Evolutionary conservation across 2,113 vertebrate genomes (phyloP), one percentile per base, ranked within the genome.

Genomic region (Mixornis gularis): DNA sequence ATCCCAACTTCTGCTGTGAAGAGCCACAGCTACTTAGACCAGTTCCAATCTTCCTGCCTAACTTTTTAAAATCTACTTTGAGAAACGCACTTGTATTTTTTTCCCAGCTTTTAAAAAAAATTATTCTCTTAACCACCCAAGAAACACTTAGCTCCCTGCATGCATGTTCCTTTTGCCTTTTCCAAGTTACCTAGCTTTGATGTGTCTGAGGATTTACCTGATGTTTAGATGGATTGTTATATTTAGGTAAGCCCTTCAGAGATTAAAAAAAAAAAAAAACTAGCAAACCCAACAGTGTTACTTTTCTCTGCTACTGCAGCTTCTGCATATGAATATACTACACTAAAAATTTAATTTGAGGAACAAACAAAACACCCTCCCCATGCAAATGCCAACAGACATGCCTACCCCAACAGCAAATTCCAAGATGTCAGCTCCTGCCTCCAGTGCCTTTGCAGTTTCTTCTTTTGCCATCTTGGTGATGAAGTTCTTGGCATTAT

Each of bases 401-500:
- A 60, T 5, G 59, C 98, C 98, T 97, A 99, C 99, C 98, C 99
- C 99, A 11, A 99, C 99, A 26, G 99, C 98, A 65, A 99, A 99
- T 40, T 98, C 98, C 6, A 85, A 60, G 5, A 99, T 93, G 79
- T 98, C 97, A 1, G 93, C 91, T 74, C 99, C 99, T 10, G 93
- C 94, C 15, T 98, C 97, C 94, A 99, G 79, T 3, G 98, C 98
- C 4, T 96, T 89, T 8, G 98, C 98, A 2, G 97, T 98, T 86
- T 99, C 99, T 70, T 99, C 98, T 93, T 99, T 99, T 25, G 98
- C 96, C 98, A 99, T 96, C 96, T 99, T 99, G 90, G 99, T 99
- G 97, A 99, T 99, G 96, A 99, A 99, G 96, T 99, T 99, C 97
- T 99, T 99, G 92, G 99, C 99, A 30, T 98, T 98, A 92, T 98